Base-by-base conservation (phyloP, 2,888 invertebrate genomes). In the Slavum lentiscoides region DNA sequence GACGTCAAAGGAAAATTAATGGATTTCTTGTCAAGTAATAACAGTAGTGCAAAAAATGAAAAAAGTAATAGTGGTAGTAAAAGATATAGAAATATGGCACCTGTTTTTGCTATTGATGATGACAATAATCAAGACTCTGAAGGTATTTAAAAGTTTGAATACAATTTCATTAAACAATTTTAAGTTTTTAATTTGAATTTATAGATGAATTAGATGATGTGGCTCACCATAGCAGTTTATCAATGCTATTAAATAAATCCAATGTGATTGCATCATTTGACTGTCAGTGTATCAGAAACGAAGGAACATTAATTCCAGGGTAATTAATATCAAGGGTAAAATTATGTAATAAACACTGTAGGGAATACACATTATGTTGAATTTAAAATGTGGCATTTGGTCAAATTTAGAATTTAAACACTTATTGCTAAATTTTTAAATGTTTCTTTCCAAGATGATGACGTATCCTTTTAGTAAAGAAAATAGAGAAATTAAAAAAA, bases 61-160 rank as follows among this genome's bases (percentile, higher is more conserved):
- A 89, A 89, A 83, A 89, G 89, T 61, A 93, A 94, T 85, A 90
- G 87, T 84, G 91, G 93, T 84, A 93, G 94, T n/a, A 95, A 93
- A 87, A 90, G 94, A 66, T 96, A 96, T 86, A 90, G 96, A 84
- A 95, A 95, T 87, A 93, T 94, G 81, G 93, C 94, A 0, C 95
- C 96, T 11, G 95, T 97, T 13, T 98, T 98, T 86, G 95, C 95
- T 86, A 96, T 97, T 85, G 96, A 95, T 85, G 97, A 96, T 86
- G 81, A 82, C 58, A 80, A 80, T 64, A 70, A 72, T 30, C 83
- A 83, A 62, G 84, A 84, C 74, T 84, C 84, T n/a, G 83, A 83
- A 81, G 85, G 84, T 84, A 83, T 73, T 49, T 49, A 49, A 7
- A 68, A 53, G 37, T 62, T 17, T 19, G n/a, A 37, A 53, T 59